These are phyloP conservation scores for Oasisia sp. DNA, from an alignment of 2,888 invertebrate genomes.

Conservation along the genomic window DNA sequence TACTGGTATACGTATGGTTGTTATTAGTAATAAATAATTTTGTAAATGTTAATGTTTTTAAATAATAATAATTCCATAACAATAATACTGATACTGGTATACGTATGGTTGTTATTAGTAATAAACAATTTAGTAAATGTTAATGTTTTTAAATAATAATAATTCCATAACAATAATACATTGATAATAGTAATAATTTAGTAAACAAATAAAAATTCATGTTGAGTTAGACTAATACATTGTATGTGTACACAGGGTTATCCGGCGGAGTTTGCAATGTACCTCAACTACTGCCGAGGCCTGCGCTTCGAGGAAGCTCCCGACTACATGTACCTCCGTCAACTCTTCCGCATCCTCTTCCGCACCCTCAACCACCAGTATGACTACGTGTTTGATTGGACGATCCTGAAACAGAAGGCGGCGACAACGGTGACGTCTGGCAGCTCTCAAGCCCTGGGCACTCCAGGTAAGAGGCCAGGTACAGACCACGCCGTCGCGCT, in stretches of 20 bases:
- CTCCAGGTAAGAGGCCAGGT: conserved; percentile 4
- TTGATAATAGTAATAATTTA: too few relatives aligned
- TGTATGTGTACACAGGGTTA: conserved; percentile 75
- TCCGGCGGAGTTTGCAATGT: conserved; percentile 99
- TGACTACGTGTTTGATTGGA: conserved; percentile 99
- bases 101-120: too few relatives aligned
- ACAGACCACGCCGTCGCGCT: neutral
- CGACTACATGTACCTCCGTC: conserved; percentile 99
- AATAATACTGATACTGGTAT: too few relatives aligned
- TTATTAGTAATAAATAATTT: too few relatives aligned
- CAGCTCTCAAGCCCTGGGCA: neutral
- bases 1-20: too few relatives aligned
- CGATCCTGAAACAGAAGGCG: conserved; percentile 94
- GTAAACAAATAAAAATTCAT: too few relatives aligned
- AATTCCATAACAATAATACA: too few relatives aligned
- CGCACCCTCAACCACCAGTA: conserved; percentile 99
- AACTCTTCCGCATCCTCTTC: conserved; percentile 97
- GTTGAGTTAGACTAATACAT: too few relatives aligned
- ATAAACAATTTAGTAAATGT: too few relatives aligned
- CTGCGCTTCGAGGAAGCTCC: conserved; percentile 98
- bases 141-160: too few relatives aligned
- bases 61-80: too few relatives aligned
- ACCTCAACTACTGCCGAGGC: conserved; percentile 98
- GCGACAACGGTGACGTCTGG: conserved; percentile 58
- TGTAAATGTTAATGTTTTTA: too few relatives aligned